A percentile compares a stretch with the other conserved stretches of the same genome.
These are phyloP conservation scores for Poeciliopsis turrubarensis DNA, from an alignment of 2,113 vertebrate genomes.

Conservation along the genomic window DNA sequence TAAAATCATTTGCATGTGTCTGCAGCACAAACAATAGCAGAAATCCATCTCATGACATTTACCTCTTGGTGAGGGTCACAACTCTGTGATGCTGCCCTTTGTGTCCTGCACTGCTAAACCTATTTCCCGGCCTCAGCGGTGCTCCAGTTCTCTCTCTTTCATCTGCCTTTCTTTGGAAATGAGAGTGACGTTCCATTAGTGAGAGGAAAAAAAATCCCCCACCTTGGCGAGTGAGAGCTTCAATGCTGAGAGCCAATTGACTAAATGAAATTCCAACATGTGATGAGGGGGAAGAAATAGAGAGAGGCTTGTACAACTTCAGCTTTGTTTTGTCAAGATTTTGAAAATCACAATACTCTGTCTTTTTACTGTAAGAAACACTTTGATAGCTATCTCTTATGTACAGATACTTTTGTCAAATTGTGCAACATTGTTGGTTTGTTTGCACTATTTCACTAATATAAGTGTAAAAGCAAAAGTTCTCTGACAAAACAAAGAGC, in stretches of 20 bases:
- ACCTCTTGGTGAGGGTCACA: conserved; percentile 55
- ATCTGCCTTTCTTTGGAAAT: conserved; percentile 59
- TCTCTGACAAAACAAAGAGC: conserved; percentile 16
- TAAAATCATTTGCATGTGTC: conserved; percentile 7
- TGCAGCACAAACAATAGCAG: conserved; percentile 41
- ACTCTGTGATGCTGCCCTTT: conserved; percentile 34
- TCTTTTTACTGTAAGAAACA: neutral
- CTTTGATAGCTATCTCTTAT: neutral
- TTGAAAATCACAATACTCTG: conserved; percentile 8
- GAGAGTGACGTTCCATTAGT: conserved; percentile 59
- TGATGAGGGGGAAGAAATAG: conserved; percentile 61
- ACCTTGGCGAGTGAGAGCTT: conserved; percentile 50
- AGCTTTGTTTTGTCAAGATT: conserved; percentile 30
- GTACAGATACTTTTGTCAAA: neutral
- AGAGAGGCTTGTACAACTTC: conserved; percentile 53
- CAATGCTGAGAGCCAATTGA: conserved; percentile 55
- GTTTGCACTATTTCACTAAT: conserved; percentile 12
- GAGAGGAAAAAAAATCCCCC: conserved; percentile 62
- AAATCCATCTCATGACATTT: conserved; percentile 59
- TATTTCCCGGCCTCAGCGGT: conserved; percentile 44
- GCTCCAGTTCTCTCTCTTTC: conserved; percentile 48
- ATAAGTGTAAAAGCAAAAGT: neutral
- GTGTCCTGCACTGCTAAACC: conserved; percentile 44
- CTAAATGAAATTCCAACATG: conserved; percentile 65
- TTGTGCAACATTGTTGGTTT: neutral